Conservation (phyloP, 35 echinoderm and acorn worm species). For the Nesometra sesokonis region DNA sequence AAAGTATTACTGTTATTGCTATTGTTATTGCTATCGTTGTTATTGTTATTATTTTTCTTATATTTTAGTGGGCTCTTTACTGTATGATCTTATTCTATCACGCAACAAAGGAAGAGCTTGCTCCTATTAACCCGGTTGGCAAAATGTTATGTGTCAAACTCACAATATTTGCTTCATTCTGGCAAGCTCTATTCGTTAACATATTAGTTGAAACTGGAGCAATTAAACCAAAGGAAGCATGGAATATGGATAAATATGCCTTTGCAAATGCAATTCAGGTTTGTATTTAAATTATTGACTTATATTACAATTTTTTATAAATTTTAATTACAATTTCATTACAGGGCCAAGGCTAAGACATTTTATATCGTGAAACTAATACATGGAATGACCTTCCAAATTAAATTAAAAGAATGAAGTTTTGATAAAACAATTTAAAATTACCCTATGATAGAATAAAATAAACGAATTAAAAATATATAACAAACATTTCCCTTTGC, state of each 20-base stretch:
- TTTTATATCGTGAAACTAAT: too few species aligned
- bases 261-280: not conserved
- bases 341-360: too few species aligned
- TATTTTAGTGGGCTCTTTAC: conserved; percentile 69
- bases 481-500: too few species aligned
- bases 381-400: too few species aligned
- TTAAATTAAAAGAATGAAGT: too few species aligned
- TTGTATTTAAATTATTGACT: not conserved
- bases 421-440: too few species aligned
- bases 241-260: not conserved
- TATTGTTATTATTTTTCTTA: not conserved
- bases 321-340: too few species aligned
- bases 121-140: conserved; percentile 21
- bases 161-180: conserved; percentile 58
- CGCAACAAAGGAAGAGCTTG: conserved; percentile 50
- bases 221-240: not conserved
- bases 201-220: conserved; percentile 19
- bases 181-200: conserved; percentile 45
- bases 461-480: too few species aligned
- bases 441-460: too few species aligned
- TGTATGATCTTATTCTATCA: conserved; percentile 64
- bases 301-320: too few species aligned
- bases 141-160: conserved; percentile 50
- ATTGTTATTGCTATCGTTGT: not conserved
- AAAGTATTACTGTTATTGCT: too few species aligned